Conservation (phyloP, 2,113 vertebrate species). For the Cercocebus atys region DNA sequence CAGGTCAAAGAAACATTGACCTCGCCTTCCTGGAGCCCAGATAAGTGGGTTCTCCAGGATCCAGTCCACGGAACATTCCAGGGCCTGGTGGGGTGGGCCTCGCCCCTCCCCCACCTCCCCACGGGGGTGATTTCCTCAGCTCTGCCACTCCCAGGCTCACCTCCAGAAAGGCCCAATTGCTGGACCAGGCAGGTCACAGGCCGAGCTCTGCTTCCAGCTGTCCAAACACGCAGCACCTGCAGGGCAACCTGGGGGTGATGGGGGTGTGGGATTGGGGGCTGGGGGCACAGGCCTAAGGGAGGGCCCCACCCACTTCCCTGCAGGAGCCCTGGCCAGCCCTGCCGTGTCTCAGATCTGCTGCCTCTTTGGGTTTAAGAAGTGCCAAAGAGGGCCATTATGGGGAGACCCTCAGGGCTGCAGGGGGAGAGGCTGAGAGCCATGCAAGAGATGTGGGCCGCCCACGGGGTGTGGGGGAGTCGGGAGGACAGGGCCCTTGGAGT, state of each 20-base stretch:
- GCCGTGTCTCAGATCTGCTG: background rate
- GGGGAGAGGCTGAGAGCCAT: background rate
- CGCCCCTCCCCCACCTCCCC: background rate
- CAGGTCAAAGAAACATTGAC: background rate
- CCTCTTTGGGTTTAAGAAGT: background rate
- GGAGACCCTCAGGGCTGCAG: background rate
- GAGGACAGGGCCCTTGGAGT: too few species aligned
- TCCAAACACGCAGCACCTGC: constrained; percentile 1
- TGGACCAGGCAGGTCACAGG: background rate
- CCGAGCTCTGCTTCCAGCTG: background rate
- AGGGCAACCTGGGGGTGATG: background rate
- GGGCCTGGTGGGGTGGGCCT: background rate
- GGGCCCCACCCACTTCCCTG: fast-evolving
- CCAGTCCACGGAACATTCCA: background rate
- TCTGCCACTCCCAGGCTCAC: background rate
- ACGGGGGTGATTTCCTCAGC: background rate
- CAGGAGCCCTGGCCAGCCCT: fast-evolving
- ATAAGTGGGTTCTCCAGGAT: background rate
- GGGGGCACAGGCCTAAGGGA: background rate
- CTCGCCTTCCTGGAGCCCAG: background rate
- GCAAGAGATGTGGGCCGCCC: fast-evolving
- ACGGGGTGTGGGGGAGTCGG: fast-evolving
- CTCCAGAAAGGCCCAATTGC: background rate
- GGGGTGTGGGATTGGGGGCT: background rate
- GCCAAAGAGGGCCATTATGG: background rate